Base-by-base conservation (phyloP, 2,888 invertebrate species). In the Cacoxenus indagator region DNA sequence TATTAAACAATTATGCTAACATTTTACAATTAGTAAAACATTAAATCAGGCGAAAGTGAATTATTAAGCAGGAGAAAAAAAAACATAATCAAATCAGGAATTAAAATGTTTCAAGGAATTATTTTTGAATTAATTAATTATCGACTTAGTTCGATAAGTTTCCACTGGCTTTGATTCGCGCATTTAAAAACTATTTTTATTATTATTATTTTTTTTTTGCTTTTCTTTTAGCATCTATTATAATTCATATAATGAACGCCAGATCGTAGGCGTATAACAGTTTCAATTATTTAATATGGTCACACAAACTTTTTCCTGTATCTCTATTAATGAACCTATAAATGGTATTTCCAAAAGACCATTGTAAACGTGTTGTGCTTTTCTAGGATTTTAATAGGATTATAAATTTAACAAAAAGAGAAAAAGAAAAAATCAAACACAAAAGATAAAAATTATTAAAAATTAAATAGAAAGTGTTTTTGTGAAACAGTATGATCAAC, bases 351-450 rank as follows among this genome's bases (percentile, higher is more conserved):
- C 72, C 76, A 84, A 84, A 86, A 85, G 81, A 84, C 86, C 86
- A 85, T 85, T 85, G 85, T 83, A 85, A 86, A 85, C 84, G 86
- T 85, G 86, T 85, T 85, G 85, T 85, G 85, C 85, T 86, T 85
- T 85, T 86, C 77, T 85, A 84, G 86, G 81, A 81, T 85, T 85
- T 85, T 81, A 81, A 82, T 85, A 84, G 75, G 82, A 74, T 68
- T 55, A 72, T 66, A 74, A 70, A 65, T 37, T 54, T 37, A 69
- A 77, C 75, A 83, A 83, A 70, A 76, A 78, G 70, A 64, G 46
- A 68, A 72, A 67, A 72, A 68, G n/a, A 66, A 66, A 31, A 17
- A 55, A 62, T 57, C 8, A 64, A 57, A 29, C 9, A 37, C 66
- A 62, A 61, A 64, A 68, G 67, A 62, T 31, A 67, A 64, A 55